Evolutionary conservation across 2,113 vertebrate genomes (phyloP), one percentile per base, ranked within the genome.

Genomic region (Arvicanthis niloticus): DNA sequence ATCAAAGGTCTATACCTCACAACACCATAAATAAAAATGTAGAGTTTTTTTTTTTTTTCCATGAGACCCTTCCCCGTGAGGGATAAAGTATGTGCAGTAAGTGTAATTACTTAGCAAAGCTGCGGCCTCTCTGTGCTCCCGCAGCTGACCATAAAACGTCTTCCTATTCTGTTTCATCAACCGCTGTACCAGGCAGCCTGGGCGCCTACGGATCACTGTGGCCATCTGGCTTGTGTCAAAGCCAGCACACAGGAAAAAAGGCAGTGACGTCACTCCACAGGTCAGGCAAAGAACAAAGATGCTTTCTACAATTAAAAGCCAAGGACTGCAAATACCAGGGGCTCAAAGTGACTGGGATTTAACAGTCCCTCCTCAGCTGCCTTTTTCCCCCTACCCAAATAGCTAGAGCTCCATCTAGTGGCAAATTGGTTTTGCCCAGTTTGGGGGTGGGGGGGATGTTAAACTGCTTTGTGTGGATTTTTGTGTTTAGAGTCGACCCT

Each of bases 191-290:
- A 98, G 97, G 95, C 98, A 78, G 98, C 98, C 97, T 96, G 98
- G 65, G 93, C 97, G 96, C 98, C 99, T 98, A 97, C 99, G 91
- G 91, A 98, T 96, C 97, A 92, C 98, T 91, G 94, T 92, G 91
- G 98, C 99, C 99, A 99, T 99, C 98, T 98, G 98, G 98, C 97
- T 98, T 98, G 96, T 98, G 98, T 98, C 98, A 98, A 97, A 98
- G 97, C 98, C 95, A 96, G 98, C 24, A 80, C 92, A 95, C 98
- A 98, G 97, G 97, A 98, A 98, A 94, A 98, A 95, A 98, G 97
- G 96, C 97, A 95, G 96, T 98, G 98, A 98, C 97, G 97, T 99
- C 98, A 98, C 98, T 98, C 93, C 68, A 96, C 96, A 98, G 98
- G 98, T 98, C 98, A 97, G 91, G 92, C 97, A 96, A 97, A 97